phyloP scores from a whole-genome alignment of 2,113 vertebrate species.

The Corythoichthys haematopterus region DNA sequence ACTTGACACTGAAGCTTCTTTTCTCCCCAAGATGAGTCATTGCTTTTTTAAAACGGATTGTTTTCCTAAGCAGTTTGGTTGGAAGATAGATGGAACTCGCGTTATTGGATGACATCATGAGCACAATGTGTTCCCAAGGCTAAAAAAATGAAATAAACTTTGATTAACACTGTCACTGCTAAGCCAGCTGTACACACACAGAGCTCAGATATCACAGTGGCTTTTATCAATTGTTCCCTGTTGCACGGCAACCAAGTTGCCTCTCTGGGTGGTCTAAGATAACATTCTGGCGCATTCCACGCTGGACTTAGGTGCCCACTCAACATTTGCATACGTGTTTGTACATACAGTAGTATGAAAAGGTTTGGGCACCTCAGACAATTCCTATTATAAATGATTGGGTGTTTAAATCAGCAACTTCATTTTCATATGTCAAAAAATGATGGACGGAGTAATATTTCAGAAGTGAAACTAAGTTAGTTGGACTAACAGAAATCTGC shows the following conservation, averaged over 20 bases:
- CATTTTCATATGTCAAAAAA: no score
- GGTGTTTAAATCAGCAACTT: no score
- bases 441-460: no score
- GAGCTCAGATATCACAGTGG: slow-evolving; percentile 13
- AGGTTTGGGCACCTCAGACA: no score
- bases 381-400: no score
- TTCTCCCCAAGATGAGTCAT: slow-evolving; percentile 2
- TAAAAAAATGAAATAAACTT: not conserved
- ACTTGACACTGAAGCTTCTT: not conserved
- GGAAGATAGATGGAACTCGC: not conserved
- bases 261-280: slow-evolving; percentile 33
- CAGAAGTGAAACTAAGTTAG: no score
- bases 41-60: not conserved
- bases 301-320: slow-evolving; percentile 24
- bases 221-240: slow-evolving; percentile 22
- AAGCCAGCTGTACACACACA: not conserved
- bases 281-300: slow-evolving; percentile 48
- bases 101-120: not conserved
- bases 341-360: no score
- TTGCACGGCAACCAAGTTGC: slow-evolving; percentile 47
- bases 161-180: not conserved
- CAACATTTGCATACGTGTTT: not conserved
- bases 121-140: not conserved
- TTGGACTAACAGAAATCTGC: no score
- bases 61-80: not conserved